Percentiles rank a stretch among this genome's conserved stretches.
phyloP scores from a whole-genome alignment of 2,888 invertebrate species.

The Lepidochitona cinerea region DNA sequence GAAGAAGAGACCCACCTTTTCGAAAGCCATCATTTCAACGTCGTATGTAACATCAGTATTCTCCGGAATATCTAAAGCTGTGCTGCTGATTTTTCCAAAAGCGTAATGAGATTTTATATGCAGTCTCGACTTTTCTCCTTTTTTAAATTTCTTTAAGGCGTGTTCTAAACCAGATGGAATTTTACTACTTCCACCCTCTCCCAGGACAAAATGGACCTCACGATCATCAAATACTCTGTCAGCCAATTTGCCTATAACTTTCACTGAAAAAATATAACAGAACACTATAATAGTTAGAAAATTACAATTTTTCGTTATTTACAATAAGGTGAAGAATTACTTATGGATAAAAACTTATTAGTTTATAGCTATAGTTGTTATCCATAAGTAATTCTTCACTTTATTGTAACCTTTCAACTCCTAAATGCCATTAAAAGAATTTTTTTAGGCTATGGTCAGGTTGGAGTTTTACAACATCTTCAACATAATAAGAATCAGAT shows the following conservation, averaged over 20 bases:
- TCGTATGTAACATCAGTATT: slow-evolving; percentile 79
- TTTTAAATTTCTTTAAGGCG: slow-evolving; percentile 80
- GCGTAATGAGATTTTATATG: slow-evolving; percentile 82
- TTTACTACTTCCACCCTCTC: slow-evolving; percentile 85
- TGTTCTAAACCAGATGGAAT: slow-evolving; percentile 80
- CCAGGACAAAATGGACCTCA: slow-evolving; percentile 86
- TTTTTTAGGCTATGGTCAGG: too few relatives aligned
- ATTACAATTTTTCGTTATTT: too few relatives aligned
- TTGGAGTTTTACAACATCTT: too few relatives aligned
- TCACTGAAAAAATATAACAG: slow-evolving; percentile 76
- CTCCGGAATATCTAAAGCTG: slow-evolving; percentile 82
- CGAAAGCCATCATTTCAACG: slow-evolving; percentile 87
- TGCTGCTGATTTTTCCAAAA: slow-evolving; percentile 81
- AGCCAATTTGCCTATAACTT: slow-evolving; percentile 79
- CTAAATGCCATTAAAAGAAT: too few relatives aligned
- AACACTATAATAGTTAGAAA: too few relatives aligned
- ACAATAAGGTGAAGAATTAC: too few relatives aligned
- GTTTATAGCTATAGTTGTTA: too few relatives aligned
- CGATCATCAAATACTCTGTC: slow-evolving; percentile 83
- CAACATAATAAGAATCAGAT: too few relatives aligned
- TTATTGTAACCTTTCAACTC: too few relatives aligned
- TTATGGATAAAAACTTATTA: too few relatives aligned
- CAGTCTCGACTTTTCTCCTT: slow-evolving; percentile 80
- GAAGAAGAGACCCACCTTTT: slow-evolving; percentile 77
- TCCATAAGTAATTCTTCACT: too few relatives aligned